Base-by-base conservation (phyloP, 2,888 invertebrate genomes). In the Aelia acuminata region DNA sequence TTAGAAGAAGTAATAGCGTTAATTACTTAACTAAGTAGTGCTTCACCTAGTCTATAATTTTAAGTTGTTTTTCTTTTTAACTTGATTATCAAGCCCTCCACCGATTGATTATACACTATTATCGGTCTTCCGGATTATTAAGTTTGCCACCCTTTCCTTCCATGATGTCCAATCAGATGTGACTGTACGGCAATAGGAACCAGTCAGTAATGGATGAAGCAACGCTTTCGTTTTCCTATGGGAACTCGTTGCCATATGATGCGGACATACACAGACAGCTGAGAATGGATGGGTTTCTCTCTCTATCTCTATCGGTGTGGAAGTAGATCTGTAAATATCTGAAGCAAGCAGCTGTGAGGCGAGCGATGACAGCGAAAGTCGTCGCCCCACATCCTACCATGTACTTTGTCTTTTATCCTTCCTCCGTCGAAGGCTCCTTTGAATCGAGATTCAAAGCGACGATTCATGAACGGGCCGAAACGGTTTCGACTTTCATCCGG, bases 181-280 rank as follows among this genome's bases (percentile, higher is more conserved):
- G 5, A 11, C 26, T 4, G 22, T 75, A n/a, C 20, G 3, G 20
- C 20, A 39, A 5, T 35, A 35, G 70, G 11, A 18, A n/a, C n/a
- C n/a, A n/a, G 4, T 15, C 11, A 2, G 20, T 70, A n/a, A 75
- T 11, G 22, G 39, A 75, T 75, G 75, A 22, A 22, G 43, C 3
- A 39, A 75, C 75, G 75, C 75, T 75, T 75, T 75, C 75, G 39
- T 75, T 75, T 75, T 75, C 75, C 35, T 7, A 75, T 43, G 43
- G 75, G 75, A 75, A 75, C 75, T 39, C 22, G 39, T 10, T 35
- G 20, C 39, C 10, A 20, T 39, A 39, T 43, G 35, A 75, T 75
- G 26, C 39, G 20, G 70, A 22, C 75, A 35, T 15, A 35, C 35
- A 35, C 35, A 35, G 70, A 53, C 70, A 35, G 70, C 70, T 15